Evolutionary conservation across 2,797 vertebrate genomes (phyloP).

Genomic region (Octomys mimax): DNA sequence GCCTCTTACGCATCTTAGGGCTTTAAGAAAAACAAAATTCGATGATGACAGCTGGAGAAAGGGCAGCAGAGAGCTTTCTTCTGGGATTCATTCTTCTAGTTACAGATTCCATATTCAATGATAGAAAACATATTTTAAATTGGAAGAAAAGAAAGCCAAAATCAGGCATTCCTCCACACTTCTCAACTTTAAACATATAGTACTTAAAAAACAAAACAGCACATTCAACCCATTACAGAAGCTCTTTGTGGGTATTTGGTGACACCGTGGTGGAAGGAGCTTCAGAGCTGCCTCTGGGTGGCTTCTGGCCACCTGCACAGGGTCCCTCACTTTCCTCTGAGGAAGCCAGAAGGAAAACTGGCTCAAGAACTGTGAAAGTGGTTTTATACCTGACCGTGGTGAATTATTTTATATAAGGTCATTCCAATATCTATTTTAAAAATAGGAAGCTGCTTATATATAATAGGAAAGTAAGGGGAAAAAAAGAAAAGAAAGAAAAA

Average conservation of each 20-base stretch:
- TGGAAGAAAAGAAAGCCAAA: conserved; percentile 49
- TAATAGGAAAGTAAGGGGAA: conserved; percentile 84
- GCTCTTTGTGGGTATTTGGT: conserved; percentile 61
- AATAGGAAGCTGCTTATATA: conserved; percentile 88
- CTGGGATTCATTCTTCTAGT: conserved; percentile 42
- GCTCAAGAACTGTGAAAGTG: conserved; percentile 82
- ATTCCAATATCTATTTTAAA: conserved; percentile 91
- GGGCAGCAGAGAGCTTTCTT: not conserved
- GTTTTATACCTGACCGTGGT: conserved; percentile 87
- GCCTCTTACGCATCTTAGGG: not conserved
- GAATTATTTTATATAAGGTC: conserved; percentile 91
- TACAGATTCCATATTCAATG: conserved; percentile 66
- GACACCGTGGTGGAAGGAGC: not conserved
- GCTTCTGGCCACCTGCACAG: not conserved
- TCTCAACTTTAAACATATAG: conserved; percentile 39
- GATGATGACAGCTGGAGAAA: not conserved
- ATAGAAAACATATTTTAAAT: conserved; percentile 72
- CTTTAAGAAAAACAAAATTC: not conserved
- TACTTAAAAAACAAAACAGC: conserved; percentile 73
- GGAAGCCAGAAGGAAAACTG: conserved; percentile 74
- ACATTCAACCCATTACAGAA: conserved; percentile 63
- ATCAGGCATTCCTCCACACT: conserved; percentile 59
- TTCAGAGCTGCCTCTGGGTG: conserved; percentile 11
- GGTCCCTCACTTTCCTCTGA: conserved; percentile 62
- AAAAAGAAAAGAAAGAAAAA: too few relatives aligned